Conservation (phyloP, 2,113 vertebrate species). For the Corvus hawaiiensis region DNA sequence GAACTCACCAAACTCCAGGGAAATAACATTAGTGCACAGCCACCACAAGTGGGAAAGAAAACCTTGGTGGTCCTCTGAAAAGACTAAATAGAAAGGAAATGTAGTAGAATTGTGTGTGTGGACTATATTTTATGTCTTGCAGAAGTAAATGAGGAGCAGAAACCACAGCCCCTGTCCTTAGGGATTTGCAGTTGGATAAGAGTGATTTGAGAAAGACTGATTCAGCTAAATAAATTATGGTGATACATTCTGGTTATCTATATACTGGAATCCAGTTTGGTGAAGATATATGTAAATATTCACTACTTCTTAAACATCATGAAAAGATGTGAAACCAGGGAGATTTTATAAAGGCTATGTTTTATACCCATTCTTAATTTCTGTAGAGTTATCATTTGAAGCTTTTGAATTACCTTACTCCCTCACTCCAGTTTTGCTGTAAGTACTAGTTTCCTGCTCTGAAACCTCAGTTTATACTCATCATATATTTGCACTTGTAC, state of each 20-base stretch:
- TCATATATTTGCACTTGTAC: neutral
- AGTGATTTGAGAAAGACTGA: neutral
- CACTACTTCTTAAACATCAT: neutral
- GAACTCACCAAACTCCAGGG: neutral
- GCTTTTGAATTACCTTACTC: neutral
- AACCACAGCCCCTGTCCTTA: neutral
- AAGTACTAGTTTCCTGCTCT: neutral
- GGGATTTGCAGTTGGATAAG: neutral
- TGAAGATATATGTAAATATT: neutral
- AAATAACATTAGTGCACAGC: neutral
- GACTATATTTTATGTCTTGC: neutral
- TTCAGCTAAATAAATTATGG: neutral
- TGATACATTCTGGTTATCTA: neutral
- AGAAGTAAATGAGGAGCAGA: neutral
- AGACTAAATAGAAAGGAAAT: neutral
- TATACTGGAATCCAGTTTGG: neutral
- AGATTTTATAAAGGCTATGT: neutral
- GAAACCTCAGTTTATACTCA: neutral
- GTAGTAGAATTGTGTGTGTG: neutral
- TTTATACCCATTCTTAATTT: neutral
- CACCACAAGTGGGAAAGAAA: neutral
- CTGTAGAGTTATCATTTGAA: neutral
- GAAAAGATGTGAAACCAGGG: neutral
- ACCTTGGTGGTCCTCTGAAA: neutral
- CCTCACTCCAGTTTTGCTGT: neutral